These are phyloP conservation scores for Tanytarsus gracilentus DNA, from an alignment of 2,888 invertebrate species.

Conservation along the genomic window DNA sequence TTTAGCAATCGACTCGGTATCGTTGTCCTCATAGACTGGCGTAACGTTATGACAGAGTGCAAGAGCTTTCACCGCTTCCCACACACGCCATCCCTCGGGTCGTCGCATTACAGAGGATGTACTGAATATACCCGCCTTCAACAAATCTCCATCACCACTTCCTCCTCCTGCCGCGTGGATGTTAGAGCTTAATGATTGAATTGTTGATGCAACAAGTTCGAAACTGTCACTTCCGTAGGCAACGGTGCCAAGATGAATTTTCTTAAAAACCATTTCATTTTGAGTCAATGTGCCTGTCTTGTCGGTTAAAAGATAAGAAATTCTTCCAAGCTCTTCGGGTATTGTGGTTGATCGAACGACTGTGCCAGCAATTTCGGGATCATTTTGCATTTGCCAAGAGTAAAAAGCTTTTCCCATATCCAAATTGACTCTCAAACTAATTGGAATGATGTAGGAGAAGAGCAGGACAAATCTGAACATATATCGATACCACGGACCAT, in stretches of 20 bases:
- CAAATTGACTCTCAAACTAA: constrained; percentile 93
- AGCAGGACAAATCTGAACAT: constrained; percentile 92
- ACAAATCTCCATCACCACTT: constrained; percentile 33
- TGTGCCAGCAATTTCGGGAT: constrained; percentile 85
- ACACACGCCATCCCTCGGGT: constrained; percentile 64
- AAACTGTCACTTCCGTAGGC: constrained; percentile 66
- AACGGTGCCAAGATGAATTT: constrained; percentile 87
- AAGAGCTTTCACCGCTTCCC: constrained; percentile 85
- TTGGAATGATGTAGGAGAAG: constrained; percentile 98
- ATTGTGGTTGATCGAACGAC: constrained; percentile 97
- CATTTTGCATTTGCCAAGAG: constrained; percentile 92
- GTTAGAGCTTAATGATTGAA: constrained; percentile 35
- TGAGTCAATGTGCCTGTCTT: constrained; percentile 98
- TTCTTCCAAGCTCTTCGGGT: constrained; percentile 94
- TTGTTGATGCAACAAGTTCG: constrained; percentile 41
- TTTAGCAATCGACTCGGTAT: constrained; percentile 41
- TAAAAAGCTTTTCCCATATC: constrained; percentile 99
- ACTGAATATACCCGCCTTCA: constrained; percentile 29
- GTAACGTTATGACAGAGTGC: constrained; percentile 99
- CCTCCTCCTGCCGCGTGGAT: constrained; percentile 30
- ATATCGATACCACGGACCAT: constrained; percentile 90
- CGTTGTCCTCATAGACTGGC: constrained; percentile 73
- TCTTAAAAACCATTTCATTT: constrained; percentile 97
- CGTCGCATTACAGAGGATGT: constrained; percentile 50
- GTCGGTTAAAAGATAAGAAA: constrained; percentile 93